Evolutionary conservation across 2,113 vertebrate genomes (phyloP).

Genomic region (Phaethon lepturus): DNA sequence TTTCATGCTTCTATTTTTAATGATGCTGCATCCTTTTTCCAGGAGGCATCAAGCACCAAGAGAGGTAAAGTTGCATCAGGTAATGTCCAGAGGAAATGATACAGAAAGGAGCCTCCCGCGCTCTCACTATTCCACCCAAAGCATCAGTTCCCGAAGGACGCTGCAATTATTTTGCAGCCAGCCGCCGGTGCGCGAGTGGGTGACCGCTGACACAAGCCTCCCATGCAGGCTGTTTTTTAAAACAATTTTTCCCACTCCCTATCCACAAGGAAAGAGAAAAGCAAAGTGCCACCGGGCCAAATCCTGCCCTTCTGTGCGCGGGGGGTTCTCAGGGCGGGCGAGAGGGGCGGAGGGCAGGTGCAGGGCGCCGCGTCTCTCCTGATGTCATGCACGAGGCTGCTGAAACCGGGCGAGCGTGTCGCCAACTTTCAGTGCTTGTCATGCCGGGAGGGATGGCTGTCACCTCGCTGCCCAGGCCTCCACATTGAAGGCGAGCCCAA

Average conservation of each 20-base stretch:
- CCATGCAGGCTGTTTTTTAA: background rate
- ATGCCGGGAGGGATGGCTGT: fast-evolving
- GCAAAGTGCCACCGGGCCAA: background rate
- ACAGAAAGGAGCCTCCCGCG: fast-evolving
- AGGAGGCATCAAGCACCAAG: background rate
- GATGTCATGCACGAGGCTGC: fast-evolving
- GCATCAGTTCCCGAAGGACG: background rate
- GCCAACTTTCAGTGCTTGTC: fast-evolving
- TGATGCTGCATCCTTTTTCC: slow-evolving; percentile 44
- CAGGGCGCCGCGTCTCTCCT: background rate
- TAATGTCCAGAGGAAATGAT: background rate
- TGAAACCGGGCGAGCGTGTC: fast-evolving
- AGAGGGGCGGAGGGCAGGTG: fast-evolving
- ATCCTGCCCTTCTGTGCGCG: background rate
- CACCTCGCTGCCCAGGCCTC: background rate
- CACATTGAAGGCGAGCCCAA: fast-evolving
- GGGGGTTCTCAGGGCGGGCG: fast-evolving
- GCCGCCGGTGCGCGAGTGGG: fast-evolving
- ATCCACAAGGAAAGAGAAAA: background rate
- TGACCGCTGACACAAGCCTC: background rate
- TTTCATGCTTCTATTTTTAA: slow-evolving; percentile 74
- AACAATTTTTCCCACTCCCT: background rate
- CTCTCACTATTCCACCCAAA: background rate
- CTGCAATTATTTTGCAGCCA: background rate
- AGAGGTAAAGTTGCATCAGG: background rate